Evolutionary conservation across 2,888 invertebrate species (phyloP), one percentile per base, ranked within the genome.

Genomic region (Idaea dimidiata): DNA sequence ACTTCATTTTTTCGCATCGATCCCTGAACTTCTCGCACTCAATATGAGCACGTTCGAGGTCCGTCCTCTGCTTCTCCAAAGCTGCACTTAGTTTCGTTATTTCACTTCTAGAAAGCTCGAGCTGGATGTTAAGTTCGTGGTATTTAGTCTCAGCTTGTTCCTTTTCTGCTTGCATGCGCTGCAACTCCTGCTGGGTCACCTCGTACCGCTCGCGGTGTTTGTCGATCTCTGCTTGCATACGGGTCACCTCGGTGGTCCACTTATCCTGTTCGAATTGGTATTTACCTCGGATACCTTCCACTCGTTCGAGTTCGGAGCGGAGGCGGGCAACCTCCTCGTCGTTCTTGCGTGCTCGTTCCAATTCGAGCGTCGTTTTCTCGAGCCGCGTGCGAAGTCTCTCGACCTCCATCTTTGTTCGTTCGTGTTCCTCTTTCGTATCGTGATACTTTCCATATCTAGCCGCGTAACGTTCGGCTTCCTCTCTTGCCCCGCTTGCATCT

Each of bases 1-100:
- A 83, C 76, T 96, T 95, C n/a, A 97, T 89, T 88, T 97, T 97
- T 80, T 97, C 97, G 82, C 97, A 95, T 68, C 97, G 94, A 77
- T 97, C 97, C 74, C 97, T 94, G 68, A 97, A 95, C 90, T 97
- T 97, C 82, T 97, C 97, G 75, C 97, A 95, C 88, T 97, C 97
- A 82, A 97, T 97, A 79, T 97, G 95, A 72, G 97, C 95, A 58
- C 97, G 94, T 84, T 97, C 97, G 76, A 97, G 93, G 77, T 97
- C 97, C 69, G 94, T 91, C 55, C 97, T 94, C 82, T 96, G 96
- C 80, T 97, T 96, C 74, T 97, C 97, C 83, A 97, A 96, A 55
- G 94, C 94, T 55, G 94, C 94, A 70, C 94, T 93, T 17, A 95
- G 91, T 85, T 97, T 97, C 43, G 94, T 93, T 16, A 96, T 95